Evolutionary conservation across 2,113 vertebrate genomes (phyloP).

Genomic region (Petromus typicus): DNA sequence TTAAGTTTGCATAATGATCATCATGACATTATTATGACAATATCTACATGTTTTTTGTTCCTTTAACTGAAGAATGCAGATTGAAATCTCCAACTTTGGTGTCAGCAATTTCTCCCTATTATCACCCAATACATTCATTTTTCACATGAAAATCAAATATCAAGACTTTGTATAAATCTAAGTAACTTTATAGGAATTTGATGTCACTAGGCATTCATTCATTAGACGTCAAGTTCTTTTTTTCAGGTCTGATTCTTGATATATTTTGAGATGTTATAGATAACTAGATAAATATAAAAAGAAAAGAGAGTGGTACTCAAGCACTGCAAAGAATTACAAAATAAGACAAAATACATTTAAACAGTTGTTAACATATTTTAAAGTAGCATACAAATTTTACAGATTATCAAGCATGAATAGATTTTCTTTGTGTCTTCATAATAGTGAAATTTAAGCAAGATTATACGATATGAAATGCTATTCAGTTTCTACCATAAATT

Average conservation of each 20-base stretch:
- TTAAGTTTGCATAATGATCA: not conserved
- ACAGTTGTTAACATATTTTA: not conserved
- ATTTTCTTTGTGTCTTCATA: not conserved
- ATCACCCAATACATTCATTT: not conserved
- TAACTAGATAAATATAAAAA: not conserved
- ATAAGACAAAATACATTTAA: not conserved
- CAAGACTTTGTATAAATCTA: not conserved
- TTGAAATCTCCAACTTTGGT: not conserved
- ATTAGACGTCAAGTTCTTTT: not conserved
- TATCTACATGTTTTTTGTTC: not conserved
- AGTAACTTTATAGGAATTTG: not conserved
- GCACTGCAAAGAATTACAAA: not conserved
- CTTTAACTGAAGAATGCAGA: not conserved
- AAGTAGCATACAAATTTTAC: not conserved
- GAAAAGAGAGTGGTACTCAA: not conserved
- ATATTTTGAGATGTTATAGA: not conserved
- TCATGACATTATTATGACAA: not conserved
- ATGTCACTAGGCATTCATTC: not conserved
- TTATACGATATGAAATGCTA: not conserved
- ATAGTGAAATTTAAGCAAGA: not conserved
- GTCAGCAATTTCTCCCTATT: not conserved
- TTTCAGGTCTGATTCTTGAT: not conserved
- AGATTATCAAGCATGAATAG: not conserved
- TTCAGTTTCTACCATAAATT: not conserved
- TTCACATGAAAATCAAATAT: not conserved